Conservation (phyloP, 1,140 invertebrate genomes). For the Ptiloglossa arizonensis region DNA sequence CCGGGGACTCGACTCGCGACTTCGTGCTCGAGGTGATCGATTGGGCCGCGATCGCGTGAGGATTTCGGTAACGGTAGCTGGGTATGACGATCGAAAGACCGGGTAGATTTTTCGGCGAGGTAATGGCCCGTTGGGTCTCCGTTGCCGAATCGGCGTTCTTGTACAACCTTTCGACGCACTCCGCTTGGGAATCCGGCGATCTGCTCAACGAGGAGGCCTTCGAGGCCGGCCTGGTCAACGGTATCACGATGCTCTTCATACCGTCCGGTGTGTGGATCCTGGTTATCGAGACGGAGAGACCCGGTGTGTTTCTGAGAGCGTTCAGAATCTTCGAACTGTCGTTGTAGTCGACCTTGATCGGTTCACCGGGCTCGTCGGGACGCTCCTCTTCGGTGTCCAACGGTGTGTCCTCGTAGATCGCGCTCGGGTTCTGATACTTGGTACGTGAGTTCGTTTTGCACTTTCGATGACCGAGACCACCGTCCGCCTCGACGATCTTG, state of each 20-base stretch:
- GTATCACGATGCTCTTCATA: slow-evolving; percentile 1
- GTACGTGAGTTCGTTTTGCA: slow-evolving; percentile 8
- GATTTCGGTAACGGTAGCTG: slow-evolving; percentile 60
- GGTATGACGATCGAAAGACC: slow-evolving; percentile 71
- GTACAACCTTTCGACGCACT: slow-evolving; percentile 57
- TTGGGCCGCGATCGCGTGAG: slow-evolving; percentile 30
- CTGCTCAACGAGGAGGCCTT: slow-evolving; percentile 69
- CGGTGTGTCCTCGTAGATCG: not conserved
- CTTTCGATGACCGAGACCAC: slow-evolving; percentile 42
- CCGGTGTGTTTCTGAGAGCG: slow-evolving; percentile 75
- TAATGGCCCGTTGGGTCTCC: not conserved
- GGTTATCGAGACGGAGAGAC: slow-evolving; percentile 75
- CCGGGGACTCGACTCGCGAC: slow-evolving; percentile 70
- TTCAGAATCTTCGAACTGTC: slow-evolving; percentile 74
- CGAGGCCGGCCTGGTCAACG: slow-evolving; percentile 44
- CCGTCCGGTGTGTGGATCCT: slow-evolving; percentile 58
- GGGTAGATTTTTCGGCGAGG: slow-evolving; percentile 54
- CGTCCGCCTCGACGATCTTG: slow-evolving; percentile 60
- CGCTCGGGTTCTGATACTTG: slow-evolving; percentile 21
- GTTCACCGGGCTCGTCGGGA: slow-evolving; percentile 52
- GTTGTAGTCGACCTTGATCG: slow-evolving; percentile 56
- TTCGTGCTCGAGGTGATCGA: slow-evolving; percentile 58
- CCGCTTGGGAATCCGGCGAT: slow-evolving; percentile 75
- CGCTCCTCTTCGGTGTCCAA: slow-evolving; percentile 47
- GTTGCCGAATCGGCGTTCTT: slow-evolving; percentile 39